Evolutionary conservation across 2,888 invertebrate species (phyloP).

Genomic region (Folsomia manolachei): DNA sequence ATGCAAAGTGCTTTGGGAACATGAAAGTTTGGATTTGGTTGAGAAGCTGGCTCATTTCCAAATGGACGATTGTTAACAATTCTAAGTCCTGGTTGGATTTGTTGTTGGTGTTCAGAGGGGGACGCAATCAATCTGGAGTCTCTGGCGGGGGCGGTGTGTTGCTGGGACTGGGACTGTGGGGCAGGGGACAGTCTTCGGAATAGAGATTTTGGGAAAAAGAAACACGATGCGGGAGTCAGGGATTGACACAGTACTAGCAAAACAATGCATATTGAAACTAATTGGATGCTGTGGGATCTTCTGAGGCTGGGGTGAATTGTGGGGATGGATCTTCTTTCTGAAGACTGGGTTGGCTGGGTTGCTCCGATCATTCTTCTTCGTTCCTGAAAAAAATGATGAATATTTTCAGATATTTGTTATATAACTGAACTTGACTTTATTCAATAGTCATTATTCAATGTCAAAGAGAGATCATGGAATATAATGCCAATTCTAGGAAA

Average conservation of each 20-base stretch:
- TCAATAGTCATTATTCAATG: too few species aligned
- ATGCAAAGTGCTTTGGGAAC: slow-evolving; percentile 48
- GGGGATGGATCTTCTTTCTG: too few species aligned
- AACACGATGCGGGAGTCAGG: slow-evolving; percentile 26
- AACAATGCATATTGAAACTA: background rate
- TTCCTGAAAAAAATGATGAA: too few species aligned
- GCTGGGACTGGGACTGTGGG: slow-evolving; percentile 22
- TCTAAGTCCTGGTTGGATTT: slow-evolving; percentile 30
- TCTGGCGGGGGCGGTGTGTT: slow-evolving; percentile 10
- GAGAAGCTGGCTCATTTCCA: slow-evolving; percentile 19
- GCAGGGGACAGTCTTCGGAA: slow-evolving; percentile 31
- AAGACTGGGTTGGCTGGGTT: too few species aligned
- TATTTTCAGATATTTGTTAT: too few species aligned
- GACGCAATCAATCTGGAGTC: slow-evolving; percentile 21
- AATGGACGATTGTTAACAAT: slow-evolving; percentile 31
- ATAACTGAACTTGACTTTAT: too few species aligned
- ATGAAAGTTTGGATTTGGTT: slow-evolving; percentile 39
- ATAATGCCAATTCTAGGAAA: too few species aligned
- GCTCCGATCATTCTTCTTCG: too few species aligned
- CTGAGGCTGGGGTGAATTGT: too few species aligned
- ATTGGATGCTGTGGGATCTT: too few species aligned
- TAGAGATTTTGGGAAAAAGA: slow-evolving; percentile 43
- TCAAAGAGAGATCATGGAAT: too few species aligned
- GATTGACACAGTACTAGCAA: slow-evolving; percentile 4
- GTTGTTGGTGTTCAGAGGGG: slow-evolving; percentile 18